These are phyloP conservation scores for Acropora yongei DNA, from an alignment of 64 coral and sea anemone species.

Conservation along the genomic window DNA sequence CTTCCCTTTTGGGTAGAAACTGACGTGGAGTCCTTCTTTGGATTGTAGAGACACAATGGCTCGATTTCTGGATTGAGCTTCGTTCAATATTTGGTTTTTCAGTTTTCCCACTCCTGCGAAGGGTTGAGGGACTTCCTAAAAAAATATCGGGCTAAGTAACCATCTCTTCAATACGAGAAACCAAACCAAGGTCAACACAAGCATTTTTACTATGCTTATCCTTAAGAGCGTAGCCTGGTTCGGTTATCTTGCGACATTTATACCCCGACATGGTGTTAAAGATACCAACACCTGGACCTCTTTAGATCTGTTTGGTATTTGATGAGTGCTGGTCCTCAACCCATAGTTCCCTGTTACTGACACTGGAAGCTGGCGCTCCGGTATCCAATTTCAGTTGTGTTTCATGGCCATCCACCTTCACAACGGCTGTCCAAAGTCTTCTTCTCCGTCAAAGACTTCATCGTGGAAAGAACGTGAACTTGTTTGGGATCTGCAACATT, in stretches of 20 bases:
- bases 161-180: slow-evolving; percentile 21
- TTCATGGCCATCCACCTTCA: slow-evolving; percentile 64
- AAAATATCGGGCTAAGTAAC: neutral
- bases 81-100: slow-evolving; percentile 53
- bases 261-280: slow-evolving; percentile 42
- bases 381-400: slow-evolving; percentile 77
- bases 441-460: too few relatives aligned
- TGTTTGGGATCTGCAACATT: too few relatives aligned
- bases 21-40: slow-evolving; percentile 31
- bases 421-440: slow-evolving; percentile 55
- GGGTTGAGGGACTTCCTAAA: slow-evolving; percentile 43
- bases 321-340: slow-evolving; percentile 50
- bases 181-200: slow-evolving; percentile 34
- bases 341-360: slow-evolving; percentile 60
- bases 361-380: slow-evolving; percentile 63
- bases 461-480: too few relatives aligned
- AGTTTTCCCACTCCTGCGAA: slow-evolving; percentile 60
- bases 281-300: slow-evolving; percentile 67
- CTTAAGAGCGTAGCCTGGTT: slow-evolving; percentile 45
- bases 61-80: slow-evolving; percentile 45
- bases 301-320: neutral
- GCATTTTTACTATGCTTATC: slow-evolving; percentile 46
- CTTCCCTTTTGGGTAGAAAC: slow-evolving; percentile 26
- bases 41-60: slow-evolving; percentile 39
- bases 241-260: slow-evolving; percentile 3